Percentiles rank a stretch among this genome's conserved stretches.
These are phyloP conservation scores for Labia minor DNA, from an alignment of 2,888 invertebrate species.

Conservation along the genomic window DNA sequence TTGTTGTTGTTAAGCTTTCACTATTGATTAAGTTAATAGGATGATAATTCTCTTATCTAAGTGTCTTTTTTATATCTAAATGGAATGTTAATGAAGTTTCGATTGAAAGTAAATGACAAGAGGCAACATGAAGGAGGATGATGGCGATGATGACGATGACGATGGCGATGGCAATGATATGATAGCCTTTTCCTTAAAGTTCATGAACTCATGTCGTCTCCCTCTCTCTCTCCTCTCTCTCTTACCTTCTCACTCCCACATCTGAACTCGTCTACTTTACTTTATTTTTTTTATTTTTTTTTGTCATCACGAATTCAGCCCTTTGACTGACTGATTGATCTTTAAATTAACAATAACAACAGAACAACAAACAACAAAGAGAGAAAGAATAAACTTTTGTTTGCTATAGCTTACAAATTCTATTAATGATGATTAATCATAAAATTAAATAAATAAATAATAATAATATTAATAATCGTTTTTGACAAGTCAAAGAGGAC, in stretches of 20 bases:
- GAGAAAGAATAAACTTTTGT: background rate
- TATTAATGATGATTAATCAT: slow-evolving; percentile 3
- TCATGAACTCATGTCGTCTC: no score
- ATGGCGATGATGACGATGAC: background rate
- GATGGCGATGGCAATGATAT: background rate
- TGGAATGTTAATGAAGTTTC: slow-evolving; percentile 8
- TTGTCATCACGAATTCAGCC: background rate
- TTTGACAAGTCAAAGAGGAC: background rate
- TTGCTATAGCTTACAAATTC: background rate
- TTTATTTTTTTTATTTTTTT: background rate
- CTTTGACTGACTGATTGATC: background rate
- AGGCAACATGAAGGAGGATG: background rate
- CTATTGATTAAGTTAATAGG: slow-evolving; percentile 8
- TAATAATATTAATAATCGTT: background rate
- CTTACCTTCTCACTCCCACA: no score
- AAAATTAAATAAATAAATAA: background rate
- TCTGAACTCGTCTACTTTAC: no score
- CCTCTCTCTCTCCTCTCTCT: no score
- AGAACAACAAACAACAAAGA: no score
- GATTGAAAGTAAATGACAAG: background rate
- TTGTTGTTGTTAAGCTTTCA: background rate
- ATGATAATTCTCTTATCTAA: background rate
- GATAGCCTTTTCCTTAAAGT: slow-evolving; percentile 4
- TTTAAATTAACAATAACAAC: background rate
- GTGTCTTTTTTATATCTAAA: background rate